A percentile compares a stretch with the other conserved stretches of the same genome.
phyloP scores from a whole-genome alignment of 2,797 vertebrate species.

The Acanthurus lineatus region DNA sequence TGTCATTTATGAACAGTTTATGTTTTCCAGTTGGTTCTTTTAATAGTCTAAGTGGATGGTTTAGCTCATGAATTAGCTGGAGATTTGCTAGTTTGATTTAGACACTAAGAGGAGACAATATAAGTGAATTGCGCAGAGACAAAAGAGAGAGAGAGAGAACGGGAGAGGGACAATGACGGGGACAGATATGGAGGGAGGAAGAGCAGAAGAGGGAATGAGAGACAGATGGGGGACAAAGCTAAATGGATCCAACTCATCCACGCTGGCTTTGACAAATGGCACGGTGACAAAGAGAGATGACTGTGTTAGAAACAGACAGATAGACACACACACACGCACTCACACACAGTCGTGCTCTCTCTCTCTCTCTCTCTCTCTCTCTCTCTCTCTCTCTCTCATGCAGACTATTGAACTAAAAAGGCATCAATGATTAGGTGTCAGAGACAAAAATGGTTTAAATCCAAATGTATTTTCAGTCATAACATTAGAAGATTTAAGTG shows the following conservation, averaged over 20 bases:
- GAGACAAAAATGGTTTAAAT: constrained; percentile 46
- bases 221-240: constrained; percentile 61
- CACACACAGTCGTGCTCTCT: not conserved
- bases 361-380: not conserved
- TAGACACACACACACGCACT: constrained; percentile 9
- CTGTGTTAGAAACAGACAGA: too few species aligned
- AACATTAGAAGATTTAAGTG: constrained; percentile 40
- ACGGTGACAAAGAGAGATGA: constrained; percentile 46
- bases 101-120: constrained; percentile 52
- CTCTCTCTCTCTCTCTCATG: constrained; percentile 1
- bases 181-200: constrained; percentile 26
- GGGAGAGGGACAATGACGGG: constrained; percentile 9
- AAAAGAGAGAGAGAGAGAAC: constrained; percentile 11
- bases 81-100: constrained; percentile 48
- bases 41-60: constrained; percentile 3
- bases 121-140: constrained; percentile 46
- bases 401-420: constrained; percentile 10
- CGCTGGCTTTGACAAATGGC: constrained; percentile 63
- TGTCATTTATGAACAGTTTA: not conserved
- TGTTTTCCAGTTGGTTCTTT: constrained; percentile 2
- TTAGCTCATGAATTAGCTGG: constrained; percentile 12
- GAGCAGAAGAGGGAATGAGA: constrained; percentile 32
- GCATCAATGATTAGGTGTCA: constrained; percentile 44
- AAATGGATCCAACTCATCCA: constrained; percentile 60
- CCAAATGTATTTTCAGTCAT: constrained; percentile 39